Conservation (phyloP, 2,113 vertebrate genomes). For the Mionectes macconnelli region DNA sequence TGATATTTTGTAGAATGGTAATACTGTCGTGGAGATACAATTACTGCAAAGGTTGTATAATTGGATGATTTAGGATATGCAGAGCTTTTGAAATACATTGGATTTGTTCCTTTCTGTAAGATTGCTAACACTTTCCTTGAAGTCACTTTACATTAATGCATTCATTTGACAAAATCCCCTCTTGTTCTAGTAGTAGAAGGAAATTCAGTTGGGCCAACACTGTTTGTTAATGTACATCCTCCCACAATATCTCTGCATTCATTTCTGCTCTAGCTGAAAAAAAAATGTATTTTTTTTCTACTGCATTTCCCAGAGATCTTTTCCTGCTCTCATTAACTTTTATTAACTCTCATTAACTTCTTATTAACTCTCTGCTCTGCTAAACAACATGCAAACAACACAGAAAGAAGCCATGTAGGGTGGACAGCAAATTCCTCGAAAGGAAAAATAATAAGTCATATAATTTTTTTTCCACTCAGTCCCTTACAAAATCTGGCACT, state of each 20-base stretch:
- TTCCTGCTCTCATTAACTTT: constrained; percentile 12
- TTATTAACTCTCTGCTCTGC: constrained; percentile 13
- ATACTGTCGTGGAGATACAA: neutral
- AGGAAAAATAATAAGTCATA: neutral
- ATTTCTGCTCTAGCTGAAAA: neutral
- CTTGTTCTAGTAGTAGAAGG: neutral
- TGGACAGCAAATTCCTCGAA: neutral
- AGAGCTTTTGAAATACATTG: neutral
- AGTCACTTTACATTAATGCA: neutral
- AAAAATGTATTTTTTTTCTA: neutral
- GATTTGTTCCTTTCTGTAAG: neutral
- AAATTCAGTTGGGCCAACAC: neutral
- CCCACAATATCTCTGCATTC: neutral
- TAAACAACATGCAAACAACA: neutral
- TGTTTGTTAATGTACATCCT: neutral
- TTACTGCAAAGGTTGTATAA: neutral
- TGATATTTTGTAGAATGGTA: neutral
- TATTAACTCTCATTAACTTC: constrained; percentile 21
- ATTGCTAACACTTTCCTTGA: neutral
- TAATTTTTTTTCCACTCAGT: neutral
- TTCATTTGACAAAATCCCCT: constrained; percentile 8
- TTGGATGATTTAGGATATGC: neutral
- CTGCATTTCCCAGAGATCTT: neutral
- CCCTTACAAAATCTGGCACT: neutral
- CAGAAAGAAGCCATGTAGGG: neutral